Conservation (phyloP, 2,888 invertebrate species). For the Cremastinae sp. region DNA sequence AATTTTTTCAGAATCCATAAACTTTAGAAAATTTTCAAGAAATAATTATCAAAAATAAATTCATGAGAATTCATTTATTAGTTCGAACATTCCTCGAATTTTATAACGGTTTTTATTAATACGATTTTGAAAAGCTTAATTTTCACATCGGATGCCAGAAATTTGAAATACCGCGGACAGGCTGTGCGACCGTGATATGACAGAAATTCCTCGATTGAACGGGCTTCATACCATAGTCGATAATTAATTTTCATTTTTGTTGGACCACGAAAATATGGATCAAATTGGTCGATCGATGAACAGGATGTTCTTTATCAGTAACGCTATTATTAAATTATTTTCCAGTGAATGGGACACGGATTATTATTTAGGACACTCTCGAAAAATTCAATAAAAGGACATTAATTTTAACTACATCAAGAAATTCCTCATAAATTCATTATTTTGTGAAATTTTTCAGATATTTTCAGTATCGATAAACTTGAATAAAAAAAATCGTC, state of each 20-base stretch:
- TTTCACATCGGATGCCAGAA: background rate
- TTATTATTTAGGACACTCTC: background rate
- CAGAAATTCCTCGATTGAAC: background rate
- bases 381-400: no score
- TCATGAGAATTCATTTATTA: no score
- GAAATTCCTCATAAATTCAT: no score
- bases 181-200: background rate
- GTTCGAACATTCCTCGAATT: no score
- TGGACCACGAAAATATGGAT: conserved; percentile 40
- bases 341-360: background rate
- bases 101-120: no score
- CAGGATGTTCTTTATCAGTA: background rate
- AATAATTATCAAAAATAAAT: no score
- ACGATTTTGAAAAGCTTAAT: background rate
- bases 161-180: background rate
- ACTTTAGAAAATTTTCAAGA: no score
- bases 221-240: conserved; percentile 4
- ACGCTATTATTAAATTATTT: conserved; percentile 21
- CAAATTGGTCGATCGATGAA: conserved; percentile 35
- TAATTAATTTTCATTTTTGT: conserved; percentile 35
- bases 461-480: no score
- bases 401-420: no score
- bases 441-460: no score
- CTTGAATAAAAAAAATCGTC: no score
- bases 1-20: no score